A percentile compares a stretch with the other conserved stretches of the same genome.
Conservation (phyloP, 2,888 invertebrate genomes). For the Nycteola revayana region DNA sequence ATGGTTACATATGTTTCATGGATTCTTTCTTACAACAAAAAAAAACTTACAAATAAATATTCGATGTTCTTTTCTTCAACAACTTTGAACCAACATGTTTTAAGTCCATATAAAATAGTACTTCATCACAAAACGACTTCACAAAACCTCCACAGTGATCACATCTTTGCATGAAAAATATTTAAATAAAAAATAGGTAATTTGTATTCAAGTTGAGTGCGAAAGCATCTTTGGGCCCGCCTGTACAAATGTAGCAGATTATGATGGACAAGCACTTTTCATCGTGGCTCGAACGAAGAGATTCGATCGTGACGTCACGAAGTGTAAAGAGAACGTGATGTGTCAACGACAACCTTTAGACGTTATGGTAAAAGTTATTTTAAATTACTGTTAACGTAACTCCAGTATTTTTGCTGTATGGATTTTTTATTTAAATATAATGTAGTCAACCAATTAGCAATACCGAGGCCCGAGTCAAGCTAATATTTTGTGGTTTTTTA, state of each 20-base stretch:
- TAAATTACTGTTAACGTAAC: not conserved
- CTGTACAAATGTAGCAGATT: slow-evolving; percentile 47
- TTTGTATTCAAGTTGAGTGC: slow-evolving; percentile 34
- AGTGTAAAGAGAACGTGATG: slow-evolving; percentile 25
- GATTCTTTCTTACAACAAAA: too few species aligned
- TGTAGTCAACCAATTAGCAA: too few species aligned
- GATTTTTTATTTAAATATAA: too few species aligned
- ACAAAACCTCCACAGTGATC: slow-evolving; percentile 6
- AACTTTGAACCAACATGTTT: too few species aligned
- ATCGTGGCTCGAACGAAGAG: slow-evolving; percentile 35
- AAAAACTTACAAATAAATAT: too few species aligned
- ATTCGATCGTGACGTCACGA: slow-evolving; percentile 29
- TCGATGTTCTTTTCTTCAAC: too few species aligned
- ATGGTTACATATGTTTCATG: too few species aligned
- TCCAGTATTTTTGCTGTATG: too few species aligned
- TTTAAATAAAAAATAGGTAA: slow-evolving; percentile 33
- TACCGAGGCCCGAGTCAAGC: too few species aligned
- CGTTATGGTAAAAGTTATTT: too few species aligned
- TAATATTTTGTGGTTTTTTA: too few species aligned
- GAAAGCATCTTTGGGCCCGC: slow-evolving; percentile 33
- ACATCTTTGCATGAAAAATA: slow-evolving; percentile 21
- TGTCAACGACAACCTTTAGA: slow-evolving; percentile 21
- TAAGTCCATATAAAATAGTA: too few species aligned
- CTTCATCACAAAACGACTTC: not conserved
- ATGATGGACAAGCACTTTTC: slow-evolving; percentile 44